phyloP scores from a whole-genome alignment of 2,888 invertebrate species.

The Acleris literana region DNA sequence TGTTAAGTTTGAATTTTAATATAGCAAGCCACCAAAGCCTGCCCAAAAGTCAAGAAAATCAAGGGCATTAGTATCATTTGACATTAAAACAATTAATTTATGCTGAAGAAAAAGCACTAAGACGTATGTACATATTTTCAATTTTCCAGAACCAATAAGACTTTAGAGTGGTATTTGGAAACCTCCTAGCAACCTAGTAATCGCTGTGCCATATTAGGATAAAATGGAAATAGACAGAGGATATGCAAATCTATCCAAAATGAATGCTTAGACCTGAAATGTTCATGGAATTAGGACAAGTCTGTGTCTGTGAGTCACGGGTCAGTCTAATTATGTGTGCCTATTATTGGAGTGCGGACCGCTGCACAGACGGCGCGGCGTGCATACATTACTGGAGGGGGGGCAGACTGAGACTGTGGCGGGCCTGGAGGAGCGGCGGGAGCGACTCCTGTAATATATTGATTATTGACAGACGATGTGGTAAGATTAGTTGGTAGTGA shows the following conservation, averaged over 20 bases:
- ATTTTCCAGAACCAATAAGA: too few species aligned
- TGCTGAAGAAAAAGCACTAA: too few species aligned
- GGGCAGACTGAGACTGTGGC: background rate
- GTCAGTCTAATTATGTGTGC: conserved; percentile 31
- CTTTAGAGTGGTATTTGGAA: too few species aligned
- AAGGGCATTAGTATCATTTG: too few species aligned
- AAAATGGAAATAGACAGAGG: background rate
- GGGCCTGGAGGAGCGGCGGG: conserved; percentile 1
- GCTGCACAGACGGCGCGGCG: conserved; percentile 35
- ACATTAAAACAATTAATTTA: too few species aligned
- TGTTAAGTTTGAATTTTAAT: too few species aligned
- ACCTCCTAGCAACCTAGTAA: too few species aligned
- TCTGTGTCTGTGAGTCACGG: conserved; percentile 24
- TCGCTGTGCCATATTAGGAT: background rate
- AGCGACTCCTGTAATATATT: conserved; percentile 5
- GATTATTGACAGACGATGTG: too few species aligned
- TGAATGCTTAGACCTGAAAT: background rate
- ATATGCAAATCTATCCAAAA: background rate
- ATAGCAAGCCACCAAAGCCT: too few species aligned
- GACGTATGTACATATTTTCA: too few species aligned
- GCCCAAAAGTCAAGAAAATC: too few species aligned
- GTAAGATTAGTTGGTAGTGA: too few species aligned
- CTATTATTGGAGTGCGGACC: conserved; percentile 26
- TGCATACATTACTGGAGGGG: conserved; percentile 25
- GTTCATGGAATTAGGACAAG: conserved; percentile 18